These are phyloP conservation scores for Peribatodes rhomboidaria DNA, from an alignment of 2,888 invertebrate species.

Conservation along the genomic window DNA sequence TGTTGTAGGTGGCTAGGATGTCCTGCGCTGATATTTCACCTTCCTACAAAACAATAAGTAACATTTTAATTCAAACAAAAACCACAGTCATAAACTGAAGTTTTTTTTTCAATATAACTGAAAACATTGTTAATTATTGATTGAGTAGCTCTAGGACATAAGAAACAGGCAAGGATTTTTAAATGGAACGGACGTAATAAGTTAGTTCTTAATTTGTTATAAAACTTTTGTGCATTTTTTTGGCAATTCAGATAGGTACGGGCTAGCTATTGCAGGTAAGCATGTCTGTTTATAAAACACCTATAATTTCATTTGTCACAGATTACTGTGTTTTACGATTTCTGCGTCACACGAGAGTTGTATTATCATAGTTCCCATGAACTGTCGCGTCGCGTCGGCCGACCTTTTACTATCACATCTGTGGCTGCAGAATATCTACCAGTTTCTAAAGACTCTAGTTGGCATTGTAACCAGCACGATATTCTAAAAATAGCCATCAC, in stretches of 20 bases:
- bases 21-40: constrained; percentile 68
- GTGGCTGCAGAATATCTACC: neutral
- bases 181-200: too few relatives aligned
- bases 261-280: too few relatives aligned
- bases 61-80: neutral
- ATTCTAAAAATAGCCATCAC: constrained; percentile 19
- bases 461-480: constrained; percentile 23
- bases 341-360: constrained; percentile 1
- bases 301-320: neutral
- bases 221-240: too few relatives aligned
- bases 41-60: constrained; percentile 63
- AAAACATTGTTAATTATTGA: too few relatives aligned
- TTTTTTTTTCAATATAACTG: too few relatives aligned
- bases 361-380: neutral
- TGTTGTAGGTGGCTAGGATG: constrained; percentile 70
- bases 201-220: too few relatives aligned
- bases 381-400: constrained; percentile 9
- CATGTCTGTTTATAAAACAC: too few relatives aligned
- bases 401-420: neutral
- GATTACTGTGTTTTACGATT: neutral
- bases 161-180: too few relatives aligned
- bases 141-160: too few relatives aligned
- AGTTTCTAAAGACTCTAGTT: neutral
- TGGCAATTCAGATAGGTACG: too few relatives aligned
- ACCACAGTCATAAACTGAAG: too few relatives aligned